These are phyloP conservation scores for Hippocampus mohnikei DNA, from an alignment of 2,113 vertebrate genomes.

Conservation along the genomic window DNA sequence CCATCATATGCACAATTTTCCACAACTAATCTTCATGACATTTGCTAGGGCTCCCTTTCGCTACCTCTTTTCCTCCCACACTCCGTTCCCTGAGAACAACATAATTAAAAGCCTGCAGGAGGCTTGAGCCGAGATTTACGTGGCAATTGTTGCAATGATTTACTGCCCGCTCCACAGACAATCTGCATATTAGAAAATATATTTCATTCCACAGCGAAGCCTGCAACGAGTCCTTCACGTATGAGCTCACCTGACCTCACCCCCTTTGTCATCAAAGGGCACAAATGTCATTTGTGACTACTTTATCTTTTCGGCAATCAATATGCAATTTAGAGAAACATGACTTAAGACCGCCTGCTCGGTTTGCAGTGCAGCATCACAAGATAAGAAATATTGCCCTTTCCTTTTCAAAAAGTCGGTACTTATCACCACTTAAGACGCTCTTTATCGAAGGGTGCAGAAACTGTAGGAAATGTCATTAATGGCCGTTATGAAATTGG, in stretches of 20 bases:
- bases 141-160: slow-evolving; percentile 61
- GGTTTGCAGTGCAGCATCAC: neutral
- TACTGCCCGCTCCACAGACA: slow-evolving; percentile 45
- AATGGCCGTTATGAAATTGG: slow-evolving; percentile 9
- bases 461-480: slow-evolving; percentile 8
- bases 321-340: slow-evolving; percentile 53
- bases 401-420: slow-evolving; percentile 19
- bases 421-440: slow-evolving; percentile 22
- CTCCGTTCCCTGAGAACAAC: slow-evolving; percentile 28
- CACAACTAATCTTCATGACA: slow-evolving; percentile 41
- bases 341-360: slow-evolving; percentile 28
- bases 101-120: slow-evolving; percentile 64
- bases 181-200: slow-evolving; percentile 50
- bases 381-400: slow-evolving; percentile 28
- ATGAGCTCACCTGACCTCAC: slow-evolving; percentile 17
- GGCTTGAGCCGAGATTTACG: slow-evolving; percentile 56
- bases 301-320: slow-evolving; percentile 54
- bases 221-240: slow-evolving; percentile 18
- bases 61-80: slow-evolving; percentile 26
- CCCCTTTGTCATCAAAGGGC: slow-evolving; percentile 13
- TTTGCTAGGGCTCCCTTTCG: slow-evolving; percentile 30
- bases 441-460: slow-evolving; percentile 22
- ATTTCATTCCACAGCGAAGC: slow-evolving; percentile 38
- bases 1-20: slow-evolving; percentile 48
- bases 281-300: slow-evolving; percentile 48